These are phyloP conservation scores for Cetoscarus ocellatus DNA, from an alignment of 2,797 vertebrate genomes.

Conservation along the genomic window DNA sequence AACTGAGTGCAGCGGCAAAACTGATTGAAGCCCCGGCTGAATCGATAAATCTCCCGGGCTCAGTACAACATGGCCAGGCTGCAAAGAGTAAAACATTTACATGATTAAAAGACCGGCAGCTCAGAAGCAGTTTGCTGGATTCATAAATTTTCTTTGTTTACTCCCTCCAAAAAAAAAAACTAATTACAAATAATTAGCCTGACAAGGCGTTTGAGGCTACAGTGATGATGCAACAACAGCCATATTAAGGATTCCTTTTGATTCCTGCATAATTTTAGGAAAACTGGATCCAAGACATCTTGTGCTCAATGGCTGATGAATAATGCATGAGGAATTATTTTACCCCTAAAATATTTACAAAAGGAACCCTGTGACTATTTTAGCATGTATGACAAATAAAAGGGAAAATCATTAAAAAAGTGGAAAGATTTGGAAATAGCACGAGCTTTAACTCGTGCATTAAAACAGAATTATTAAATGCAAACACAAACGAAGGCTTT, in stretches of 20 bases:
- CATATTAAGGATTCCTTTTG: slow-evolving; percentile 78
- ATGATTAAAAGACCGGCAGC: slow-evolving; percentile 49
- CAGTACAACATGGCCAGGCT: slow-evolving; percentile 19
- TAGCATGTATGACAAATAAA: slow-evolving; percentile 17
- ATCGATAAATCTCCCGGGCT: slow-evolving; percentile 52
- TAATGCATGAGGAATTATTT: slow-evolving; percentile 62
- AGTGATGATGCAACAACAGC: slow-evolving; percentile 45
- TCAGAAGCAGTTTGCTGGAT: slow-evolving; percentile 50
- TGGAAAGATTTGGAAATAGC: background rate
- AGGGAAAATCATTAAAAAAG: background rate
- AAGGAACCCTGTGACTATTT: background rate
- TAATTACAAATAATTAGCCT: slow-evolving; percentile 78
- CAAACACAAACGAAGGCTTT: slow-evolving; percentile 30
- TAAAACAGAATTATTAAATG: slow-evolving; percentile 29
- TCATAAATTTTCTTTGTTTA: slow-evolving; percentile 68
- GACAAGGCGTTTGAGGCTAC: slow-evolving; percentile 36
- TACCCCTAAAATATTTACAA: slow-evolving; percentile 49
- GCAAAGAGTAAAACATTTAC: slow-evolving; percentile 32
- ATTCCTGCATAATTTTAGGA: slow-evolving; percentile 58
- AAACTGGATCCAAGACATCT: slow-evolving; percentile 35
- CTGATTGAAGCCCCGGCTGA: slow-evolving; percentile 42
- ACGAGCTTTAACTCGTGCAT: background rate
- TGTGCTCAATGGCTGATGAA: slow-evolving; percentile 45
- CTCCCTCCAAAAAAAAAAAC: slow-evolving; percentile 51
- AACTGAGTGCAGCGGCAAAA: slow-evolving; percentile 48